Percentiles rank a stretch among this genome's conserved stretches.
phyloP scores from a whole-genome alignment of 2,888 invertebrate genomes.

The Dolichopus griseipennis region DNA sequence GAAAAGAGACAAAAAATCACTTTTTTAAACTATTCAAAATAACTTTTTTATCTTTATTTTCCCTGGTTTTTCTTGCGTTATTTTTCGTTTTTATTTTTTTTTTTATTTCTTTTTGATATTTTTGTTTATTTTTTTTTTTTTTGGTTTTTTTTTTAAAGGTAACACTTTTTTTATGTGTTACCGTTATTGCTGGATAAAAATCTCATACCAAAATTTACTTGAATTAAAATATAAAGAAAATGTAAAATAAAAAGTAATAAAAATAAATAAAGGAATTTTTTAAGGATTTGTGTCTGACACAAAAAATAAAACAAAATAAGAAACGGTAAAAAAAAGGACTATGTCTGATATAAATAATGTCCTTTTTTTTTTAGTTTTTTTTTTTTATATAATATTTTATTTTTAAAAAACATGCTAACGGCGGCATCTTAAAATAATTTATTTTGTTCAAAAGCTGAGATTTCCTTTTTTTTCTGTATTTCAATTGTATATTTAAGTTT shows the following conservation, averaged over 20 bases:
- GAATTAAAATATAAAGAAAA: no score
- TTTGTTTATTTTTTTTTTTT: background rate
- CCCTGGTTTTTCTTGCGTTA: no score
- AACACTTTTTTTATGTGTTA: background rate
- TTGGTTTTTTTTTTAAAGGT: background rate
- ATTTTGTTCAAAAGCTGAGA: slow-evolving; percentile 8
- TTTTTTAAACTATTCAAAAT: background rate
- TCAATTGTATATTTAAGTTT: no score
- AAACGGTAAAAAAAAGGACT: background rate
- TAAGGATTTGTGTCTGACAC: background rate
- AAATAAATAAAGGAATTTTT: background rate
- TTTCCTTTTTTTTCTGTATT: slow-evolving; percentile 4
- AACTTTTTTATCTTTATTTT: no score
- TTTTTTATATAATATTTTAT: slow-evolving; percentile 7
- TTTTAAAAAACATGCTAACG: slow-evolving; percentile 9
- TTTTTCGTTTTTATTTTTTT: background rate
- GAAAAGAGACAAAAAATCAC: background rate
- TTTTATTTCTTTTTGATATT: background rate
- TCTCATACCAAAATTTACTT: no score
- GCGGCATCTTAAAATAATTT: slow-evolving; percentile 12
- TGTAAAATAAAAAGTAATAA: background rate
- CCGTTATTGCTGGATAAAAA: background rate
- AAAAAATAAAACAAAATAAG: background rate
- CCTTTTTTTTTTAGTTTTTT: background rate
- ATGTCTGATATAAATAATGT: background rate